Base-by-base conservation (phyloP, 2,113 vertebrate genomes). In the Ictalurus furcatus region DNA sequence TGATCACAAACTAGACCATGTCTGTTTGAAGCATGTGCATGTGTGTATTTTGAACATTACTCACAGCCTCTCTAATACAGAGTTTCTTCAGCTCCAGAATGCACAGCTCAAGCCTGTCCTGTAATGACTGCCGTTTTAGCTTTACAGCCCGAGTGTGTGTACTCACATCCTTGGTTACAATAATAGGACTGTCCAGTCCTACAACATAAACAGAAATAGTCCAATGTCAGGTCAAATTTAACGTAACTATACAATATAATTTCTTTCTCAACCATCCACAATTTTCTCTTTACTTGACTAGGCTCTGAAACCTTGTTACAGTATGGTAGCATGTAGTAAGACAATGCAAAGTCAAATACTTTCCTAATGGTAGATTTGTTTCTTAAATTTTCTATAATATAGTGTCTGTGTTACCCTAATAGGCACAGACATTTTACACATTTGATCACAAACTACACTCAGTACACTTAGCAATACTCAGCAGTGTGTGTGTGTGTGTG, bases 1-100 rank as follows among this genome's bases (percentile, higher is more conserved):
- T 78, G 23, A 7, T 88, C 30, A 73, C 21, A 56, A 12, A 54
- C 14, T 67, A 6, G 58, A 61, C 6, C 3, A 28, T 52, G 44
- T 59, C 40, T 56, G 54, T 76, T 34, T 73, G 67, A 56, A 76
- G 65, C 40, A n/a, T 91, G 78, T 19, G 56, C 11, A 69, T 44
- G 76, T 34, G 12, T 83, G 91, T 79, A 13, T 54, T 48, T 65
- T 30, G 61, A 86, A 40, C 1, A 37, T 89, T 82, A 69, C 97
- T 96, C 92, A 97, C 97, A 89, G 97, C 97, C 91, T 99, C 98
- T 28, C 97, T 94, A 91, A 98, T 96, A 92, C 97, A 98, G 67
- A 99, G 95, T 84, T 92, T 94, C 90, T 96, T 95, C 91, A 99
- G 96, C 92, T 99, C 97, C 92, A 96, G 94, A 54, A 98, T 83